Conservation (phyloP, 2,797 vertebrate genomes). For the Pipistrellus nathusii region DNA sequence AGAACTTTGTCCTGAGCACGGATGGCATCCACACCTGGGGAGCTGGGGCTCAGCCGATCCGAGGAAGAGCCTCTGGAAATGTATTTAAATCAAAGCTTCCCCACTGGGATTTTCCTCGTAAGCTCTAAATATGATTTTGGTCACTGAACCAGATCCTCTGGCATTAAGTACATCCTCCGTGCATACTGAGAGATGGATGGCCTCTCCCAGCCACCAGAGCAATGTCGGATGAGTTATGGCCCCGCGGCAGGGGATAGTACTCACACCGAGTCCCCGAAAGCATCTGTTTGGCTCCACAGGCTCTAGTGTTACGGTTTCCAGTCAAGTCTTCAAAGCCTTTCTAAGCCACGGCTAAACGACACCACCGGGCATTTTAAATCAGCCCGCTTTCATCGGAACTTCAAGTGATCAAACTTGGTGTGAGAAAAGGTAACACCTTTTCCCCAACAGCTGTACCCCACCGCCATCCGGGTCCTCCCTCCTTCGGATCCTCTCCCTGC, state of each 20-base stretch:
- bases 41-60: neutral
- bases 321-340: constrained; percentile 62
- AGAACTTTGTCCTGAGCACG: constrained; percentile 21
- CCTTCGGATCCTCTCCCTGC: neutral
- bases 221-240: constrained; percentile 49
- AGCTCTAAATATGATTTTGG: constrained; percentile 55
- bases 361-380: constrained; percentile 66
- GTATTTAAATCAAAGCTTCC: constrained; percentile 52
- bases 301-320: constrained; percentile 56
- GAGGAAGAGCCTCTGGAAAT: neutral
- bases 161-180: constrained; percentile 51
- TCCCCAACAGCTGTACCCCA: neutral
- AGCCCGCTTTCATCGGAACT: constrained; percentile 19
- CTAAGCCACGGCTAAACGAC: constrained; percentile 54
- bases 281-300: constrained; percentile 41
- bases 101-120: constrained; percentile 37
- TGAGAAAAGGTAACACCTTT: neutral
- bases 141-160: constrained; percentile 48
- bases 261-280: neutral
- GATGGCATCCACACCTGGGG: neutral
- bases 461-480: neutral
- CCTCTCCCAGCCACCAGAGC: constrained; percentile 41
- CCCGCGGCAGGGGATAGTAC: neutral
- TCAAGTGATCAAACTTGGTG: neutral
- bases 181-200: constrained; percentile 33